Percentiles rank a stretch among this genome's conserved stretches.
Conservation (phyloP, 2,797 vertebrate species). For the Acomys russatus region DNA sequence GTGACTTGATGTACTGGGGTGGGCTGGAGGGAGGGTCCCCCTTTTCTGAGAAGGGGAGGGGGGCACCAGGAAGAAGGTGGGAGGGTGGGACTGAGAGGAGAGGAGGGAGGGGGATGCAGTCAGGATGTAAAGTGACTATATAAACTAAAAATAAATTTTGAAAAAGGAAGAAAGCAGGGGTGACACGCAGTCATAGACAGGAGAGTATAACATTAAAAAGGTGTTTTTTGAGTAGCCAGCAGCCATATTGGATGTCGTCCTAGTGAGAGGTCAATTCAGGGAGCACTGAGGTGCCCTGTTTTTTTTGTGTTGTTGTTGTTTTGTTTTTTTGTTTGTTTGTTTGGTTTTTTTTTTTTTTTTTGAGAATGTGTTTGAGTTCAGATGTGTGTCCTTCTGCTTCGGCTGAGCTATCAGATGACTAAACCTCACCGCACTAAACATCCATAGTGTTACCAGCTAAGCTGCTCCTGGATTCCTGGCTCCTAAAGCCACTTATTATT, state of each 20-base stretch:
- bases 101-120: too few species aligned
- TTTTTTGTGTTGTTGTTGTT: too few species aligned
- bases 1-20: too few species aligned
- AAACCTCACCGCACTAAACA: not conserved
- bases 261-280: not conserved
- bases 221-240: not conserved
- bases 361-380: not conserved
- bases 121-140: too few species aligned
- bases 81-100: too few species aligned
- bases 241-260: not conserved
- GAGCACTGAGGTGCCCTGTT: not conserved
- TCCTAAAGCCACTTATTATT: not conserved
- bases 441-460: not conserved
- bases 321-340: too few species aligned
- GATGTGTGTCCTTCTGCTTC: not conserved
- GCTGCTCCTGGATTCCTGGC: not conserved
- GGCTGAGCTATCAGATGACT: not conserved
- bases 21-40: too few species aligned
- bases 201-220: not conserved
- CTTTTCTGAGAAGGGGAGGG: too few species aligned
- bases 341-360: not conserved
- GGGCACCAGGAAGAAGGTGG: too few species aligned
- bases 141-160: not conserved
- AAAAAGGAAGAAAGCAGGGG: slow-evolving; percentile 14
- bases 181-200: not conserved